Conservation (phyloP, 1,140 invertebrate genomes). For the Drosophila varians region DNA sequence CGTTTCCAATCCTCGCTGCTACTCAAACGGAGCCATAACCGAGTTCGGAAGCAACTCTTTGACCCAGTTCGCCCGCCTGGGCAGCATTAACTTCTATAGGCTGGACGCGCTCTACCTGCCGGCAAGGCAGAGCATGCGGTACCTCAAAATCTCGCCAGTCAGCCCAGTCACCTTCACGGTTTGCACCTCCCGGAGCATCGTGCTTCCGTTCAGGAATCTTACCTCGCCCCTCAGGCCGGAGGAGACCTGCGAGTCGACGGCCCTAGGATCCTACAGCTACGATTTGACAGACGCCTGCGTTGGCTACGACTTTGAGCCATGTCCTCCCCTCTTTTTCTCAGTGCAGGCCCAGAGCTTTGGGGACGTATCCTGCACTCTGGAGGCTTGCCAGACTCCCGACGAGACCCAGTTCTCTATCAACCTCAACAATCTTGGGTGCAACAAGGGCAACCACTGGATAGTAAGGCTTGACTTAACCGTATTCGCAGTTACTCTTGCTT, state of each 20-base stretch:
- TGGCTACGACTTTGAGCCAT: slow-evolving; percentile 84
- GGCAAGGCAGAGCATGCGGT: slow-evolving; percentile 83
- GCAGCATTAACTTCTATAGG: slow-evolving; percentile 86
- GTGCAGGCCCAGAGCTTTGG: slow-evolving; percentile 84
- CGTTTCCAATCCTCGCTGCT: slow-evolving; percentile 87
- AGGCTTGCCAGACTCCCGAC: slow-evolving; percentile 86
- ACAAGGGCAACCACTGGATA: slow-evolving; percentile 76
- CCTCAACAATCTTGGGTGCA: slow-evolving; percentile 87
- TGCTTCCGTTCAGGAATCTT: slow-evolving; percentile 75
- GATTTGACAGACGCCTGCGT: slow-evolving; percentile 85
- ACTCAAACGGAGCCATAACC: slow-evolving; percentile 77
- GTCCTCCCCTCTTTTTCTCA: slow-evolving; percentile 87
- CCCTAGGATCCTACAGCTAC: slow-evolving; percentile 62
- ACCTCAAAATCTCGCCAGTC: slow-evolving; percentile 84
- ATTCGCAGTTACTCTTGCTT: neutral
- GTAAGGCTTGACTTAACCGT: neutral
- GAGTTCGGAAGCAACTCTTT: slow-evolving; percentile 73
- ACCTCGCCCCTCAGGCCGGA: slow-evolving; percentile 20
- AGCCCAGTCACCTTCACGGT: slow-evolving; percentile 84
- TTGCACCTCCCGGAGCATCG: slow-evolving; percentile 85
- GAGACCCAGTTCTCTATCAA: slow-evolving; percentile 86
- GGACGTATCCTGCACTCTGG: slow-evolving; percentile 78
- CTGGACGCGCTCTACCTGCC: slow-evolving; percentile 89
- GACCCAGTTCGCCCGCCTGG: slow-evolving; percentile 85
- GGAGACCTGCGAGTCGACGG: slow-evolving; percentile 65